Evolutionary conservation across 2,888 invertebrate genomes (phyloP).

Genomic region (Pediacus dermestoides): DNA sequence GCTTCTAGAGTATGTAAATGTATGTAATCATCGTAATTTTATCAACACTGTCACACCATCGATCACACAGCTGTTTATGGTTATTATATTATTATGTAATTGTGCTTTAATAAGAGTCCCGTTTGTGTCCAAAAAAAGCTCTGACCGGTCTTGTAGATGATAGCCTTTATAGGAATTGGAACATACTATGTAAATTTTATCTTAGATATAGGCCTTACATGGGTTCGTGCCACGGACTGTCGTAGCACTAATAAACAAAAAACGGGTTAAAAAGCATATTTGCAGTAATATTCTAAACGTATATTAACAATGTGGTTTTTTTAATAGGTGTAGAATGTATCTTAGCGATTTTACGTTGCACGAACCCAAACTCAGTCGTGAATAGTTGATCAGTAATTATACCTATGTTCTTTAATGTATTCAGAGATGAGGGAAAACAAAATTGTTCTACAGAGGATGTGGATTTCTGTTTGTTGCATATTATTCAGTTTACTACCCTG

Average conservation of each 20-base stretch:
- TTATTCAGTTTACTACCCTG: conserved; percentile 27
- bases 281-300: too few species aligned
- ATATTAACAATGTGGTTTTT: too few species aligned
- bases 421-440: conserved; percentile 2
- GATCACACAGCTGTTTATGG: conserved; percentile 22
- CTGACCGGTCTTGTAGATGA: conserved; percentile 25
- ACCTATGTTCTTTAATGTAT: conserved; percentile 5
- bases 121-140: conserved; percentile 27
- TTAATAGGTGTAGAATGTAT: too few species aligned
- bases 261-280: too few species aligned
- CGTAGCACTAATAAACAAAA: too few species aligned
- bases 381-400: conserved; percentile 14
- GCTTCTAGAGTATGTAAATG: conserved; percentile 26
- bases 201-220: conserved; percentile 33
- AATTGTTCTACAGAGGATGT: conserved; percentile 10
- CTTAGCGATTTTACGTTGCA: too few species aligned
- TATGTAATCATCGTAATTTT: too few species aligned
- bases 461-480: conserved; percentile 24
- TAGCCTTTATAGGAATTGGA: conserved; percentile 29
- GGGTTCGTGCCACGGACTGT: too few species aligned
- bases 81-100: conserved; percentile 27
- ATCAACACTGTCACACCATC: conserved; percentile 13
- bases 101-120: conserved; percentile 32
- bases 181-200: conserved; percentile 33
- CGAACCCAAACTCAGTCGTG: conserved; percentile 6